Percentiles rank a stretch among this genome's conserved stretches.
Evolutionary conservation across 1,140 invertebrate genomes (phyloP).

Genomic region (Tetramorium parvispinum): DNA sequence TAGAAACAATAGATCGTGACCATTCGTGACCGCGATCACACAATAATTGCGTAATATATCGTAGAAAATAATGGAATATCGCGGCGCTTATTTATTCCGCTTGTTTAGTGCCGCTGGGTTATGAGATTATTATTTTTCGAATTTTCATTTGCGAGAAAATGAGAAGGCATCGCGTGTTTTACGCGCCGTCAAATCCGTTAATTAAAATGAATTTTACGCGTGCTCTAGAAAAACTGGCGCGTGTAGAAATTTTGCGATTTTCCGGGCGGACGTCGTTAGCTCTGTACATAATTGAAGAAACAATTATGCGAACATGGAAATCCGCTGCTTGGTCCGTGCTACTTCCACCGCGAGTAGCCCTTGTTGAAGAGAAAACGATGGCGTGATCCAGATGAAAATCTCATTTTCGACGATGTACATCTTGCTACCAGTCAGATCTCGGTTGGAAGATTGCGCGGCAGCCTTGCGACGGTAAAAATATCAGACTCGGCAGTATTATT

Average conservation of each 20-base stretch:
- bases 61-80: neutral
- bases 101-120: neutral
- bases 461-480: conserved; percentile 63
- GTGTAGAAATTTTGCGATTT: conserved; percentile 11
- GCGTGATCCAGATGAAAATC: conserved; percentile 68
- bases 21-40: neutral
- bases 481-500: conserved; percentile 69
- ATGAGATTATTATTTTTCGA: neutral
- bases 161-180: neutral
- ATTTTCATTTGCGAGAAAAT: neutral
- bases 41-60: neutral
- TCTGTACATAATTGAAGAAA: conserved; percentile 38
- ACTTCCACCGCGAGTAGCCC: neutral
- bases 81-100: neutral
- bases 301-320: conserved; percentile 41
- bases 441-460: conserved; percentile 61
- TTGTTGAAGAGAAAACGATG: conserved; percentile 29
- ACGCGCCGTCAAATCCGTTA: conserved; percentile 3
- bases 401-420: conserved; percentile 69
- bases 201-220: conserved; percentile 37
- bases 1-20: neutral
- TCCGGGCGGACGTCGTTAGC: conserved; percentile 1
- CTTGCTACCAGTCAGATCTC: conserved; percentile 55
- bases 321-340: neutral
- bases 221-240: conserved; percentile 5